A percentile compares a stretch with the other conserved stretches of the same genome.
These are phyloP conservation scores for Chrysolina oricalcia DNA, from an alignment of 2,888 invertebrate species.

Conservation along the genomic window DNA sequence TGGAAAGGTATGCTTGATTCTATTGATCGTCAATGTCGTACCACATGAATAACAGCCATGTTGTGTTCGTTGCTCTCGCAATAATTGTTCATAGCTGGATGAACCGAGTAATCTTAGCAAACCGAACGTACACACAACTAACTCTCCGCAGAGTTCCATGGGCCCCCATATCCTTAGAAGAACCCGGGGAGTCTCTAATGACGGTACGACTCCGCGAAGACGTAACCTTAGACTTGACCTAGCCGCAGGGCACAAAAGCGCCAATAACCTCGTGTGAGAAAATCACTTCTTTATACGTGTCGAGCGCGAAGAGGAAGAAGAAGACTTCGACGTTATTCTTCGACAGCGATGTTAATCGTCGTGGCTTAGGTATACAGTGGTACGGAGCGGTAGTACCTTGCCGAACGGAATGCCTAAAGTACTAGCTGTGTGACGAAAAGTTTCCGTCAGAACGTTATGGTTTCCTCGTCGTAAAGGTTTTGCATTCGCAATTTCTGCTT, in stretches of 20 bases:
- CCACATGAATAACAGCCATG: not conserved
- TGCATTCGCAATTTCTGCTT: not conserved
- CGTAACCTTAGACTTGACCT: conserved; percentile 56
- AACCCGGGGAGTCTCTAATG: conserved; percentile 40
- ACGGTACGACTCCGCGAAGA: conserved; percentile 44
- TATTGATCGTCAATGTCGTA: not conserved
- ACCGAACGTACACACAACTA: not conserved
- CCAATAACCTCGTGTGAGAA: conserved; percentile 64
- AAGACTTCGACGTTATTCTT: conserved; percentile 29
- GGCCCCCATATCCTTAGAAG: conserved; percentile 15
- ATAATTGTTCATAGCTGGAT: not conserved
- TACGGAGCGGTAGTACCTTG: conserved; percentile 32
- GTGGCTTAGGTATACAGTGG: conserved; percentile 35
- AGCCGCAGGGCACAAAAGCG: conserved; percentile 56
- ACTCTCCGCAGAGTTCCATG: not conserved
- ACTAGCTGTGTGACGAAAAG: not conserved
- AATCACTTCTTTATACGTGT: conserved; percentile 43
- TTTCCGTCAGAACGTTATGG: not conserved
- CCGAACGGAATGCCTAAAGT: conserved; percentile 8
- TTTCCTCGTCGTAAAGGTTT: not conserved
- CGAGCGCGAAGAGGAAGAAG: conserved; percentile 10
- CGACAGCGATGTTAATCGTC: conserved; percentile 18
- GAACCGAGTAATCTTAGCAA: not conserved
- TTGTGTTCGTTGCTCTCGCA: not conserved
- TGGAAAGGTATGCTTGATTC: too few species aligned